phyloP scores from a whole-genome alignment of 2,113 vertebrate species.

The Chaenogobius annularis region DNA sequence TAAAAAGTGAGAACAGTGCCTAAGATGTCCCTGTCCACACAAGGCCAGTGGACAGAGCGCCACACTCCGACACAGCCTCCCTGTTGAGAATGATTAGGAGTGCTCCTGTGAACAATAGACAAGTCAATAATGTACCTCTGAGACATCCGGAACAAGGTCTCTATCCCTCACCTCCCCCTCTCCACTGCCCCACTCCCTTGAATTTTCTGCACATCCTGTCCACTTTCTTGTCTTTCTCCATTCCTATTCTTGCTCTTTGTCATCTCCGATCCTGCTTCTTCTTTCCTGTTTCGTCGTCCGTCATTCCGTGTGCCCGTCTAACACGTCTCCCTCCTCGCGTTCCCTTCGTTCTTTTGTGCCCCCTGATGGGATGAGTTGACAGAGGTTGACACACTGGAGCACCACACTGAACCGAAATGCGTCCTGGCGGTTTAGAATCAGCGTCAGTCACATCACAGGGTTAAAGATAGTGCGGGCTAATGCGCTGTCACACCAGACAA shows the following conservation, averaged over 20 bases:
- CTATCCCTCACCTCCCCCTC: constrained; percentile 19
- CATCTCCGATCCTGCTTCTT: constrained; percentile 23
- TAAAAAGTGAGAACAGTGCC: constrained; percentile 54
- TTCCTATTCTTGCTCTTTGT: constrained; percentile 15
- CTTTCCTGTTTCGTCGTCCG: constrained; percentile 11
- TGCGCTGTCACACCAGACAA: constrained; percentile 65
- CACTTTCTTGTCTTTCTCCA: constrained; percentile 19
- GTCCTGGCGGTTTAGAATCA: constrained; percentile 68
- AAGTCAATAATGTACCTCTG: constrained; percentile 73
- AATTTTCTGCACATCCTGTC: constrained; percentile 20
- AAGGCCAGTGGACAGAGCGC: constrained; percentile 22
- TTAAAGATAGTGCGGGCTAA: constrained; percentile 70
- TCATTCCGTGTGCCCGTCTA: constrained; percentile 4
- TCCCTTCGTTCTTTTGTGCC: constrained; percentile 53
- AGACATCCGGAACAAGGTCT: constrained; percentile 65
- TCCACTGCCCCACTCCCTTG: constrained; percentile 3
- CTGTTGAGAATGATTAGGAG: constrained; percentile 74
- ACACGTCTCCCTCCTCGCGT: constrained; percentile 24
- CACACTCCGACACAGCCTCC: constrained; percentile 49
- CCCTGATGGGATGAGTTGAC: constrained; percentile 54
- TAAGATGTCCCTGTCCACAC: constrained; percentile 47
- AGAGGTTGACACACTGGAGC: constrained; percentile 58
- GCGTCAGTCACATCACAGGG: constrained; percentile 69
- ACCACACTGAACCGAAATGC: constrained; percentile 62
- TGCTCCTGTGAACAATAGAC: constrained; percentile 73